These are phyloP conservation scores for Bombycilla garrulus DNA, from an alignment of 2,113 vertebrate species.

Conservation along the genomic window DNA sequence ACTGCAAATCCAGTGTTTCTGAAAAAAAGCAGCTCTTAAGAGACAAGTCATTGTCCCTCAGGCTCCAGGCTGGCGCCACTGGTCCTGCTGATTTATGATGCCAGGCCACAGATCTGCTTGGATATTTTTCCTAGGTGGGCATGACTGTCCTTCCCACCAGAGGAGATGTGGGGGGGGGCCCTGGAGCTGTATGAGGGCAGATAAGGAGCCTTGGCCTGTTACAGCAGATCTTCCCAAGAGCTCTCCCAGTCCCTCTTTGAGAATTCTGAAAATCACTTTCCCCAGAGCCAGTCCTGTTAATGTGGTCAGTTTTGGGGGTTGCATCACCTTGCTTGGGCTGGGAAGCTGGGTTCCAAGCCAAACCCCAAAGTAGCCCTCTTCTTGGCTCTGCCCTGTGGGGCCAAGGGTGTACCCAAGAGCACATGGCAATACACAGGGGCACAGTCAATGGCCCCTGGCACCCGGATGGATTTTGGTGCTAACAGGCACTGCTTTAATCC, in stretches of 20 bases:
- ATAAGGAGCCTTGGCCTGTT: not conserved
- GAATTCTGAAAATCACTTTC: not conserved
- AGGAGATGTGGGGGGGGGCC: not conserved
- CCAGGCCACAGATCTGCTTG: not conserved
- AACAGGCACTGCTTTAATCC: not conserved
- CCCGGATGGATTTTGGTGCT: not conserved
- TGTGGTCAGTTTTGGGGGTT: not conserved
- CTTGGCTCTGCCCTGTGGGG: not conserved
- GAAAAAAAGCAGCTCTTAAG: not conserved
- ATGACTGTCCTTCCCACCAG: not conserved
- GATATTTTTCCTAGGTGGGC: not conserved
- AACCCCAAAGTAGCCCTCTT: not conserved
- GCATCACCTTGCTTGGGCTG: not conserved
- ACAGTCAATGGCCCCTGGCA: not conserved
- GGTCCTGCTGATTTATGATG: not conserved
- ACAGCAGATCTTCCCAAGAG: not conserved
- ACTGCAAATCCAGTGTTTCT: not conserved
- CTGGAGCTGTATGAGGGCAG: not conserved
- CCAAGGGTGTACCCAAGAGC: not conserved
- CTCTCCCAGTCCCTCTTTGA: not conserved
- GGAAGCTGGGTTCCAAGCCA: not conserved
- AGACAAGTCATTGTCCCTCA: fast-evolving
- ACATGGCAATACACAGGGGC: fast-evolving
- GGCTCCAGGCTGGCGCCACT: not conserved
- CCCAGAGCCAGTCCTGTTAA: not conserved